Evolutionary conservation across 2,113 vertebrate species (phyloP), one percentile per base, ranked within the genome.

Genomic region (Lepus timidus): DNA sequence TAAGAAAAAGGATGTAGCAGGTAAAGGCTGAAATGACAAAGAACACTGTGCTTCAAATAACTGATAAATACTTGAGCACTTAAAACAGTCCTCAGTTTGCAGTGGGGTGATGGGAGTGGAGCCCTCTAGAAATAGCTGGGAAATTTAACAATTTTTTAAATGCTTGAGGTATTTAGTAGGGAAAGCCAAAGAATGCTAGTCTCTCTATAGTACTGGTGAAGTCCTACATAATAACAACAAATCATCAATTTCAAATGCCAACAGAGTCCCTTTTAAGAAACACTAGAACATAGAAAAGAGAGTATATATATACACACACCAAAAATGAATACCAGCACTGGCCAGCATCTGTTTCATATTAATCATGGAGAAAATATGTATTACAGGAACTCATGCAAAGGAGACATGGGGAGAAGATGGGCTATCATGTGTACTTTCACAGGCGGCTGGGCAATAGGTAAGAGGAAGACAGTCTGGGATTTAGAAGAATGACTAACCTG

Each of bases 301-400:
- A 93, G 1, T 44, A 93, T 52, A 95, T 55, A 58, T 55, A 68
- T 7, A 58, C 13, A 62, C 31, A 79, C 10, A 85, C 29, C 29
- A 76, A 83, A 95, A 91, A 55, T 22, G 74, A 89, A 78, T 9
- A 71, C 16, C n/a, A 76, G 61, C 58, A 87, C 51, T 89, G 73
- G 58, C 52, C 9, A 9, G 29, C 87, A 95, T 96, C 52, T 96
- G 90, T 78, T 93, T 85, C 31, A 12, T 51, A 90, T 90, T 94
- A 96, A 90, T 78, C 92, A 31, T 79, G 33, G 81, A 93, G 86
- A 68, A 96, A 96, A 80, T 81, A 85, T 29, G 71, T 64, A 78
- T 16, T 76, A 82, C 22, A 94, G 51, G 85, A 93, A 90, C 73
- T 52, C 33, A 44, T 55, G 76, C 39, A 89, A 80, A 94, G 25